Base-by-base conservation (phyloP, 1,140 invertebrate species). In the Paramacrobiotus metropolitanus region DNA sequence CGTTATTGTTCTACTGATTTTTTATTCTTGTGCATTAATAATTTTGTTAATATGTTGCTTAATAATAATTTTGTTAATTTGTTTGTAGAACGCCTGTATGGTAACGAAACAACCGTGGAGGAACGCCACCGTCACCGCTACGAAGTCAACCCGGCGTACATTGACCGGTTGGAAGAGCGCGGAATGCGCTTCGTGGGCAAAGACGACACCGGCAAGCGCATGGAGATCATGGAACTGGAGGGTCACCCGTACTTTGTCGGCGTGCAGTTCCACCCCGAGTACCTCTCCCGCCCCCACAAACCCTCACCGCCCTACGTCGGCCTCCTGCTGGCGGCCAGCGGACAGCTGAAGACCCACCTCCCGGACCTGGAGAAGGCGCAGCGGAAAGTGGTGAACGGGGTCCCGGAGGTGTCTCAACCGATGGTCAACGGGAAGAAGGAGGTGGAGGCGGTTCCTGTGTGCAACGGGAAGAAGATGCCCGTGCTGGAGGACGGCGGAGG, bases 211-310 rank as follows among this genome's bases (percentile, higher is more conserved):
- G 73, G 72, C 30, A 68, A 77, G 60, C 70, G 81, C 59, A 95
- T 95, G 91, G 94, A 92, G 76, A 85, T 83, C 21, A 70, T 81
- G 67, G 82, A 83, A 68, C 65, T 82, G 59, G 63, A 72, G 21
- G 24, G 48, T 65, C 92, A 98, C 76, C 85, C 83, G 0, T 99
- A 87, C 71, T 99, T 86, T 74, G 85, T 95, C 18, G 87, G 85
- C 0, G 90, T 91, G 0, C 95, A 98, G 73, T 99, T 86, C 72
- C 94, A 98, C 74, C 94, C 94, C 0, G 94, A 98, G 72, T 99
- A 97, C 73, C 76, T 95, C 21, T 93, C 88, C 1, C 78, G 92
- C 1, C 93, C 94, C 0, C 73, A 95, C 60, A 84, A 83, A 65
- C 92, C 94, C 0, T 94, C 89, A 31, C 87, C 94, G 2, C 90